Conservation (phyloP, 2,113 vertebrate genomes). For the Hyaena hyaena region DNA sequence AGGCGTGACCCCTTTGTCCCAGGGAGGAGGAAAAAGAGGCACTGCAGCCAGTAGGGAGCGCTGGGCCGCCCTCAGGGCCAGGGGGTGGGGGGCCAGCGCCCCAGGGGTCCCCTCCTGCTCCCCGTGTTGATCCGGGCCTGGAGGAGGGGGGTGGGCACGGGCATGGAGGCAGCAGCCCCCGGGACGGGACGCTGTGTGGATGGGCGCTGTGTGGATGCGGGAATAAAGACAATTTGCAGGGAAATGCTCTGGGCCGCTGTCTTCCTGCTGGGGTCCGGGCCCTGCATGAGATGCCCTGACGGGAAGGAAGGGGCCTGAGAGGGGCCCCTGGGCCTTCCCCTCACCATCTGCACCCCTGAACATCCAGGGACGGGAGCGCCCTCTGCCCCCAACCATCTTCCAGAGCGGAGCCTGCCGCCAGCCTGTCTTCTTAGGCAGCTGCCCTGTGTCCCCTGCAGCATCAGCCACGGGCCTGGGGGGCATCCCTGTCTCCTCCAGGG, state of each 20-base stretch:
- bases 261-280: neutral
- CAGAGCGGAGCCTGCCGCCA: neutral
- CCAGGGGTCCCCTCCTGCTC: neutral
- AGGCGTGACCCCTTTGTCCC: neutral
- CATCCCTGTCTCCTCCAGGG: neutral
- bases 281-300: no score
- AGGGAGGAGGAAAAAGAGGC: no score
- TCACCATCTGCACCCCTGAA: neutral
- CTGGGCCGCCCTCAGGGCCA: neutral
- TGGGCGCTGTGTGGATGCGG: no score
- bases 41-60: no score
- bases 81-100: no score
- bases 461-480: neutral
- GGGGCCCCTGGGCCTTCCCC: neutral
- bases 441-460: neutral
- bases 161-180: neutral
- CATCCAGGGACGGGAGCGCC: neutral
- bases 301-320: neutral
- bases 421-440: neutral
- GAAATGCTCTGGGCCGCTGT: neutral
- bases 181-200: no score
- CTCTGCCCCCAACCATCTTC: neutral
- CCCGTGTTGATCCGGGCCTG: neutral
- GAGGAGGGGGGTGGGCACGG: no score
- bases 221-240: neutral